Percentiles rank a stretch among this genome's conserved stretches.
Evolutionary conservation across 1,140 invertebrate genomes (phyloP).

Genomic region (Drosophila lini): DNA sequence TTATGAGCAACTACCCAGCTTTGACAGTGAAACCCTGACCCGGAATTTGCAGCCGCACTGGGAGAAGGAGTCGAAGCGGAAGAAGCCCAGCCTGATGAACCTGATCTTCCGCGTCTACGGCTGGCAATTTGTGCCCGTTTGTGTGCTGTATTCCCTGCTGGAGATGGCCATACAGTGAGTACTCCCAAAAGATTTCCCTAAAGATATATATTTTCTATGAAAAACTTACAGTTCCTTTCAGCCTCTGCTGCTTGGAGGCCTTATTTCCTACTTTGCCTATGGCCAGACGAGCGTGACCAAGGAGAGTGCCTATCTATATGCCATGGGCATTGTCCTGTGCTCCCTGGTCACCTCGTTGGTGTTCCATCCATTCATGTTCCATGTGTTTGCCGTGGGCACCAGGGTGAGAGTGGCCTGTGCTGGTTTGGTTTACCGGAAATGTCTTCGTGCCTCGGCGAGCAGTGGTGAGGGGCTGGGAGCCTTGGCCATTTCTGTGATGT

Average conservation of each 20-base stretch:
- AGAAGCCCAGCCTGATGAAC: conserved; percentile 84
- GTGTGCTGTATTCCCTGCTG: conserved; percentile 57
- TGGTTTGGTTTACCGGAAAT: conserved; percentile 85
- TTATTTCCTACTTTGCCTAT: conserved; percentile 87
- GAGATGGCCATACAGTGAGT: conserved; percentile 74
- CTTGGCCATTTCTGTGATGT: conserved; percentile 93
- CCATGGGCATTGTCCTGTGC: conserved; percentile 86
- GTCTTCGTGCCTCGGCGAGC: conserved; percentile 87
- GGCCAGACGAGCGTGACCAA: conserved; percentile 70
- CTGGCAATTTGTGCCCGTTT: conserved; percentile 74
- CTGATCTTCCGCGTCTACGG: conserved; percentile 87
- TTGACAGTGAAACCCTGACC: conserved; percentile 84
- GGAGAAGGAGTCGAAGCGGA: conserved; percentile 85
- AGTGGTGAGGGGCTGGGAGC: conserved; percentile 89
- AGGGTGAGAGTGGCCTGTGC: conserved; percentile 86
- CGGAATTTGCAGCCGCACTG: conserved; percentile 86
- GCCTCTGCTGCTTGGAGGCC: conserved; percentile 87
- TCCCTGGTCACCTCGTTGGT: conserved; percentile 86
- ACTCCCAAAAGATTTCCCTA: rapidly evolving
- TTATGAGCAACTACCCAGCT: conserved; percentile 82
- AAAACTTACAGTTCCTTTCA: conserved; percentile 85
- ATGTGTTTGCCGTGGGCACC: conserved; percentile 87
- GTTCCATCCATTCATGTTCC: conserved; percentile 89
- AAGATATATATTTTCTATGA: not conserved
- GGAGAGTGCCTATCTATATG: conserved; percentile 86